These are phyloP conservation scores for Pygoscelis adeliae DNA, from an alignment of 2,113 vertebrate genomes.

Conservation along the genomic window DNA sequence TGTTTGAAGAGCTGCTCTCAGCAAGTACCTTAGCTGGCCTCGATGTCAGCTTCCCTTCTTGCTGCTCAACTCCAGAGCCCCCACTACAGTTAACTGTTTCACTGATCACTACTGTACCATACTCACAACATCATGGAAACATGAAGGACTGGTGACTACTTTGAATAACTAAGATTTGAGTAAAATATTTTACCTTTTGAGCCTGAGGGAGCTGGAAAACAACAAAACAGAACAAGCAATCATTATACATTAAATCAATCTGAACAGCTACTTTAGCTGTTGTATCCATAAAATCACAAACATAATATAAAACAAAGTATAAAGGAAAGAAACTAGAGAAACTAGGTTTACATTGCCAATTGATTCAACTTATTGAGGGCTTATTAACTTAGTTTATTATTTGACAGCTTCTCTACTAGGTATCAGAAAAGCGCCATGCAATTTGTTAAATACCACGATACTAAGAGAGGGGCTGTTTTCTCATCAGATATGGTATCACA, in stretches of 20 bases:
- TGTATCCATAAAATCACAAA: slow-evolving; percentile 15
- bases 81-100: slow-evolving; percentile 40
- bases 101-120: slow-evolving; percentile 67
- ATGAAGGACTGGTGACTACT: slow-evolving; percentile 64
- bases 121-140: slow-evolving; percentile 54
- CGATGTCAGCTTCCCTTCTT: neutral
- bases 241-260: slow-evolving; percentile 65
- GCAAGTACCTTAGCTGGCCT: neutral
- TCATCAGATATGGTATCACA: neutral
- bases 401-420: neutral
- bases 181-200: slow-evolving; percentile 89
- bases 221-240: slow-evolving; percentile 74
- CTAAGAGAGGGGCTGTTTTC: neutral
- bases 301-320: neutral
- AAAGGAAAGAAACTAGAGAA: slow-evolving; percentile 4
- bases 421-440: neutral
- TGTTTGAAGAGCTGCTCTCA: neutral
- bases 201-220: slow-evolving; percentile 94
- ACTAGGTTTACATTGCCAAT: neutral
- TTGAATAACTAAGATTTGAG: slow-evolving; percentile 71
- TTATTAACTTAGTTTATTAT: neutral
- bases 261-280: slow-evolving; percentile 34
- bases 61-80: neutral
- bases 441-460: neutral
- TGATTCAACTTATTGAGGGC: neutral